A percentile compares a stretch with the other conserved stretches of the same genome.
Evolutionary conservation across 2,888 invertebrate species (phyloP).

Genomic region (Rhagophthalmus giganteus): DNA sequence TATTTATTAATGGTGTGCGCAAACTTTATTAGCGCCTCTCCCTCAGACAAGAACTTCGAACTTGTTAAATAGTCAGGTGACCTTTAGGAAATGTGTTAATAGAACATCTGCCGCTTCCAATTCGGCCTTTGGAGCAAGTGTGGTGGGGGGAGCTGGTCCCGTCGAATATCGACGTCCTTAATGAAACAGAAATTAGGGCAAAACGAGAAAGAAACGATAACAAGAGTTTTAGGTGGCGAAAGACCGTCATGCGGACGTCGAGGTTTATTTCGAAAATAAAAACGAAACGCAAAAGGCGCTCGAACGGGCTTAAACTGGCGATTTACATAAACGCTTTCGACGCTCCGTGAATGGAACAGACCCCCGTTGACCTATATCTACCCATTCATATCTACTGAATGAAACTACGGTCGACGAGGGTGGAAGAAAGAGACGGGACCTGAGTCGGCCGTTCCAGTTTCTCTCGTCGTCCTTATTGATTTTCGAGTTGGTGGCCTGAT

Average conservation of each 20-base stretch:
- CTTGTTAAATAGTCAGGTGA: neutral
- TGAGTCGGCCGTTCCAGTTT: constrained; percentile 18
- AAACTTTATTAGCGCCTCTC: too few species aligned
- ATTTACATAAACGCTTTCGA: constrained; percentile 30
- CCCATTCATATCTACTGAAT: constrained; percentile 51
- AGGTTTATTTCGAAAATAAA: constrained; percentile 1
- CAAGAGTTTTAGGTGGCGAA: too few species aligned
- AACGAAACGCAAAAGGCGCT: constrained; percentile 10
- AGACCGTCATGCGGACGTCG: too few species aligned
- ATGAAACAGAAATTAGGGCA: constrained; percentile 17
- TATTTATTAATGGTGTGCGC: neutral
- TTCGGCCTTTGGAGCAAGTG: neutral
- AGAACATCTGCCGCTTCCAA: constrained; percentile 1
- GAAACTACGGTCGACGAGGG: constrained; percentile 38
- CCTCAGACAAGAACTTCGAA: too few species aligned
- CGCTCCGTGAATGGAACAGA: constrained; percentile 43
- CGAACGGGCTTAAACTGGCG: constrained; percentile 10
- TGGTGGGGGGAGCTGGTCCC: constrained; percentile 2
- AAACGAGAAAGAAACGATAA: too few species aligned
- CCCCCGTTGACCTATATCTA: constrained; percentile 44
- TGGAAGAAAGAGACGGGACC: constrained; percentile 30
- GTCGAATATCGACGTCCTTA: constrained; percentile 17
- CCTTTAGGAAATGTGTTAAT: neutral
- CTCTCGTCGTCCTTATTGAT: constrained; percentile 35
- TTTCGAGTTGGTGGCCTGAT: constrained; percentile 38